Evolutionary conservation across 1,140 invertebrate genomes (phyloP), one percentile per base, ranked within the genome.

Genomic region (Geopemphigus sp.): DNA sequence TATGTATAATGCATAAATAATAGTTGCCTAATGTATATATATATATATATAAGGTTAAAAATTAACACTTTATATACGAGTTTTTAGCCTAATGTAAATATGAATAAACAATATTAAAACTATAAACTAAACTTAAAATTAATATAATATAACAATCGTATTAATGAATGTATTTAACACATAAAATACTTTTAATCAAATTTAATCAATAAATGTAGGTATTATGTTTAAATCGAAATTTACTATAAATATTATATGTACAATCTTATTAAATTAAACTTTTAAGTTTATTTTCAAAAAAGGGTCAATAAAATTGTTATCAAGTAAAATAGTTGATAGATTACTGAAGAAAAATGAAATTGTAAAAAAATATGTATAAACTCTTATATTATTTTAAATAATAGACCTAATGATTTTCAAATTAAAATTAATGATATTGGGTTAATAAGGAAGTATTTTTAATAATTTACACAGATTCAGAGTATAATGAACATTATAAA

Each of bases 141-240:
- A 66, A 66, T 22, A 66, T 45, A 66, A 45, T n/a, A 26, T n/a
- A 64, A 50, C 26, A 63, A 32, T n/a, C 17, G 32, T n/a, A 66
- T 22, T 39, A 15, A 24, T 19, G 11, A 22, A 1, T 66, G 32
- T 66, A 19, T 45, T 17, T 45, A 4, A 66, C 39, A 5, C 45
- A 32, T 29, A 6, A 63, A 29, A 63, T 3, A n/a, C 56, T 24
- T 24, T 32, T 14, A 66, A 39, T 39, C 5, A 39, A 22, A n/a
- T n/a, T 39, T 14, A 45, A 45, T 39, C 26, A 63, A 63, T 4
- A 39, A 39, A 8, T 3, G 32, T 39, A 39, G 32, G 12, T 61
- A 17, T 26, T 17, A 15, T 29, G 26, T 61, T 26, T 59, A 4
- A 12, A 17, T 26, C 14, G 26, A 26, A 29, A 39, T 39, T 39